These are phyloP conservation scores for Colletes latitarsis DNA, from an alignment of 1,140 invertebrate species.

Conservation along the genomic window DNA sequence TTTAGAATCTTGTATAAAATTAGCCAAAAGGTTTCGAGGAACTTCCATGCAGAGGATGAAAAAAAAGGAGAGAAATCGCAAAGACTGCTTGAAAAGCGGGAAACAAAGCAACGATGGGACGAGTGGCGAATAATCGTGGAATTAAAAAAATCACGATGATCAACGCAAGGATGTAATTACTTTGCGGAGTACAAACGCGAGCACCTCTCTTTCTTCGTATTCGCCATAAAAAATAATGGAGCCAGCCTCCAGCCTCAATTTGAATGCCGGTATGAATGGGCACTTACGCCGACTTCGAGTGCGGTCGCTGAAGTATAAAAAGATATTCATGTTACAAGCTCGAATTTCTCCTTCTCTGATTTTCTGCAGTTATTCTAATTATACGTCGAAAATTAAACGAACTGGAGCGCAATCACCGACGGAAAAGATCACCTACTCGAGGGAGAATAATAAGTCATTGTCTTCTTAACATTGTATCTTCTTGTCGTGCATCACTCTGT, in stretches of 20 bases:
- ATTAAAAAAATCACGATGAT: conserved; percentile 39
- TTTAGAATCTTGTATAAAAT: no score
- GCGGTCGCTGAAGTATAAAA: conserved; percentile 26
- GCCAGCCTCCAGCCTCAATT: conserved; percentile 26
- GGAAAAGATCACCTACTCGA: background rate
- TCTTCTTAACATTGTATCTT: background rate
- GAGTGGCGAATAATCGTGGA: conserved; percentile 14
- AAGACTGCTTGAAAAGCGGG: background rate
- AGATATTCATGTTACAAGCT: conserved; percentile 45
- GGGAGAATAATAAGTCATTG: conserved; percentile 8
- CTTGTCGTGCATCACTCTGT: background rate
- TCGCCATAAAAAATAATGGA: conserved; percentile 44
- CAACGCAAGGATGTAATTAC: conserved; percentile 39
- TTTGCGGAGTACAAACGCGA: conserved; percentile 28
- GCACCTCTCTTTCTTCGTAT: conserved; percentile 35
- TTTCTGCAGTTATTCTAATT: conserved; percentile 10
- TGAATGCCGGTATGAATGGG: conserved; percentile 40
- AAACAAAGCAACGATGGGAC: conserved; percentile 14
- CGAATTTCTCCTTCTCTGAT: conserved; percentile 25
- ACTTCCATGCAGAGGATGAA: no score
- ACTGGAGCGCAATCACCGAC: conserved; percentile 7
- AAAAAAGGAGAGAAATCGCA: background rate
- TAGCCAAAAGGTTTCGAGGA: no score
- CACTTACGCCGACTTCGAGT: conserved; percentile 42
- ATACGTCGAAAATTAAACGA: conserved; percentile 15